phyloP scores from a whole-genome alignment of 1,140 invertebrate genomes.

The Drosophila repleta region DNA sequence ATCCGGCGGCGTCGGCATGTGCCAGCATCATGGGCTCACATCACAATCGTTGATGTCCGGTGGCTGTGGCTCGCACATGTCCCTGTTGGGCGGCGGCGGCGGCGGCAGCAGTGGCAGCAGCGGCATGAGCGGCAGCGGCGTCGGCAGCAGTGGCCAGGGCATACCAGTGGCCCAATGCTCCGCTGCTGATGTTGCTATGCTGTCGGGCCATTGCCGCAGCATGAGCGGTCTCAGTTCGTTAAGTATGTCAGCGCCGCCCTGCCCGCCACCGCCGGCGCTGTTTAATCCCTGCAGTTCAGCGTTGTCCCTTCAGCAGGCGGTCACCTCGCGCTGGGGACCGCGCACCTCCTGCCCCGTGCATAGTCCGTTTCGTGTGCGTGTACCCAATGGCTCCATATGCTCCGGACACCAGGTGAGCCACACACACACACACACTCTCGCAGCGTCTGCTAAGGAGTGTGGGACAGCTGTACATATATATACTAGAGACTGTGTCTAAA shows the following conservation, averaged over 20 bases:
- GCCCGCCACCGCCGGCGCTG: slow-evolving; percentile 78
- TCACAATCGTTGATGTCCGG: slow-evolving; percentile 83
- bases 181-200: slow-evolving; percentile 60
- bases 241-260: slow-evolving; percentile 69
- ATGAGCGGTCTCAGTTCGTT: slow-evolving; percentile 75
- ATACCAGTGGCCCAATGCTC: slow-evolving; percentile 50
- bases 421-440: slow-evolving; percentile 4
- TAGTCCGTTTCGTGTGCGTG: slow-evolving; percentile 87
- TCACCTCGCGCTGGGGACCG: slow-evolving; percentile 80
- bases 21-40: slow-evolving; percentile 77
- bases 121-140: slow-evolving; percentile 67
- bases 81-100: slow-evolving; percentile 70
- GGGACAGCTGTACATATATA: slow-evolving; percentile 2
- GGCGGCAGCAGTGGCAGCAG: slow-evolving; percentile 68
- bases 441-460: slow-evolving; percentile 15
- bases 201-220: slow-evolving; percentile 73
- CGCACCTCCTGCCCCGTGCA: slow-evolving; percentile 86
- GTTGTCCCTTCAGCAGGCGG: slow-evolving; percentile 69
- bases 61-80: slow-evolving; percentile 83
- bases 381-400: slow-evolving; percentile 85
- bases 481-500: slow-evolving; percentile 53
- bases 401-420: slow-evolving; percentile 85
- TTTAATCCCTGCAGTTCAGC: slow-evolving; percentile 84
- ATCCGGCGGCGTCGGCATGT: slow-evolving; percentile 66
- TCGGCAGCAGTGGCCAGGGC: slow-evolving; percentile 71